Conservation (phyloP, 2,888 invertebrate species). For the Parnassius smintheus region DNA sequence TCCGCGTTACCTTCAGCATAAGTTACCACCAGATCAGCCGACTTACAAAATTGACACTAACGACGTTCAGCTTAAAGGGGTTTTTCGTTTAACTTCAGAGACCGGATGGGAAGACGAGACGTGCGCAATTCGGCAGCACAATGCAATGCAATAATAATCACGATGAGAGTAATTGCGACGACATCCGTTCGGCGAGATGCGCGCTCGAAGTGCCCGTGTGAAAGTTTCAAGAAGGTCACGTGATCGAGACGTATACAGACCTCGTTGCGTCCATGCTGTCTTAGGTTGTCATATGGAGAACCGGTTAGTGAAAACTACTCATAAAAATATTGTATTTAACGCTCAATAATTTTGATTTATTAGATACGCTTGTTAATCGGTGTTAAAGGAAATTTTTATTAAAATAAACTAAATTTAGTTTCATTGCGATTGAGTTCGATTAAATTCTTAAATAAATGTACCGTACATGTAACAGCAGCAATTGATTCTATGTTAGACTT, state of each 20-base stretch:
- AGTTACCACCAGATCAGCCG: neutral
- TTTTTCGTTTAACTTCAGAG: slow-evolving; percentile 15
- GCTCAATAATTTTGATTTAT: too few species aligned
- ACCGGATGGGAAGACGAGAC: slow-evolving; percentile 78
- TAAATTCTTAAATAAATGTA: too few species aligned
- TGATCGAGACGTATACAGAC: slow-evolving; percentile 56
- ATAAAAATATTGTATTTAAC: too few species aligned
- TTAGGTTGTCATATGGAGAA: slow-evolving; percentile 52
- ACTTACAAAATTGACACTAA: neutral
- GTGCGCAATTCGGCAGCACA: slow-evolving; percentile 71
- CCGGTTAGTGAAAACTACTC: neutral
- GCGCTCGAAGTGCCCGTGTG: slow-evolving; percentile 67
- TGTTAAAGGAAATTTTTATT: too few species aligned
- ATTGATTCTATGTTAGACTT: too few species aligned
- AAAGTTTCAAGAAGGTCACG: slow-evolving; percentile 63
- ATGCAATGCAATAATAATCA: slow-evolving; percentile 76
- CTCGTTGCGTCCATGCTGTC: slow-evolving; percentile 60
- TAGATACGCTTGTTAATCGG: too few species aligned
- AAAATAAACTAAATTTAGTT: too few species aligned
- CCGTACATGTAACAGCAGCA: too few species aligned
- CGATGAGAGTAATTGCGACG: slow-evolving; percentile 71
- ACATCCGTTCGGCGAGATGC: slow-evolving; percentile 68
- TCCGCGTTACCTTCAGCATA: slow-evolving; percentile 34
- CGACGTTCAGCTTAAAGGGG: neutral
- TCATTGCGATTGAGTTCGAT: too few species aligned